phyloP scores from a whole-genome alignment of 2,113 vertebrate species.

The Brevimyrus niger region DNA sequence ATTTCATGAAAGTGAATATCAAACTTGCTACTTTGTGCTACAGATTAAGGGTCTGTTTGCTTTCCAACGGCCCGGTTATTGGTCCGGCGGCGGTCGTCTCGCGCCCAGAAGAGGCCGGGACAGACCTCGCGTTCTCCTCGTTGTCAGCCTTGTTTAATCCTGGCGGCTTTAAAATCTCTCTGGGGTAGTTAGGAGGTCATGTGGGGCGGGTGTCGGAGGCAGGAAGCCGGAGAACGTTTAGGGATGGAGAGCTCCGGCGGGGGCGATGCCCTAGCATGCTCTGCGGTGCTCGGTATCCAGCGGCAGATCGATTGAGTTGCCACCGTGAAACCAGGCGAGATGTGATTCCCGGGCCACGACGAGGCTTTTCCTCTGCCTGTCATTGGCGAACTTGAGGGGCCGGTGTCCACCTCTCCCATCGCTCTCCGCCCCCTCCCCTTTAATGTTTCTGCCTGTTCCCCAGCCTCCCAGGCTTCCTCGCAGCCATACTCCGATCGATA shows the following conservation, averaged over 20 bases:
- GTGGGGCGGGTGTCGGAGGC: not conserved
- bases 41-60: not conserved
- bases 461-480: not conserved
- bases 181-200: not conserved
- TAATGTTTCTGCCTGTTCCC: not conserved
- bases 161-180: not conserved
- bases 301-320: not conserved
- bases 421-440: not conserved
- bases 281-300: not conserved
- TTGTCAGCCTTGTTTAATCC: not conserved
- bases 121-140: not conserved
- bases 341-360: not conserved
- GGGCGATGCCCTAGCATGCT: too few relatives aligned
- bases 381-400: not conserved
- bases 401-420: not conserved
- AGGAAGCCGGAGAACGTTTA: not conserved
- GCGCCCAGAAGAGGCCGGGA: not conserved
- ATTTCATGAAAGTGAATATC: not conserved
- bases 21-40: not conserved
- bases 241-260: not conserved
- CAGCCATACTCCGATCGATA: conserved; percentile 12
- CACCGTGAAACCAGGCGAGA: not conserved
- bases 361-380: not conserved
- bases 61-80: not conserved
- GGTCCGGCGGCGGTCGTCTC: too few relatives aligned